A percentile compares a stretch with the other conserved stretches of the same genome.
Conservation (phyloP, 1,140 invertebrate genomes). For the Nixonia krombeini region DNA sequence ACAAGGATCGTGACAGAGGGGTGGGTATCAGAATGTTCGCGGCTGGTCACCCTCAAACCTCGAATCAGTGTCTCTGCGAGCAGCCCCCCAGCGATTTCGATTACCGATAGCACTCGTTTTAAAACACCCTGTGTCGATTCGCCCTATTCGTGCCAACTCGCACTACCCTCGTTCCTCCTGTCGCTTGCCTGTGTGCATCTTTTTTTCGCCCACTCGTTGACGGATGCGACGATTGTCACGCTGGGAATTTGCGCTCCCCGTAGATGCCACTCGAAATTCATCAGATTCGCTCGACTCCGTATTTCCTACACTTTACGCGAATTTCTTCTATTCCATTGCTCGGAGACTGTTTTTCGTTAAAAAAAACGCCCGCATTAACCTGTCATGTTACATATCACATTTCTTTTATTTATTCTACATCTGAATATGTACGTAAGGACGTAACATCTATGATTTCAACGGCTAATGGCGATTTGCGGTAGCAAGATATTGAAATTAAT, state of each 20-base stretch:
- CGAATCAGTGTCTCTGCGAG: constrained; percentile 52
- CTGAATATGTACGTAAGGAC: too few relatives aligned
- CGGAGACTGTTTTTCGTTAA: constrained; percentile 8
- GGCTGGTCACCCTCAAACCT: constrained; percentile 61
- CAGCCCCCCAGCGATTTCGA: constrained; percentile 67
- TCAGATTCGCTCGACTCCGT: constrained; percentile 43
- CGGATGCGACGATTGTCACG: constrained; percentile 65
- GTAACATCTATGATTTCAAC: too few relatives aligned
- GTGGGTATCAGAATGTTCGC: constrained; percentile 61
- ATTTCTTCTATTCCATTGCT: constrained; percentile 23
- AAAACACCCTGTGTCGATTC: constrained; percentile 66
- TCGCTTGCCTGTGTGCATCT: constrained; percentile 28
- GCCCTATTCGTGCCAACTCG: constrained; percentile 48
- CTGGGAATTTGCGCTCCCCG: constrained; percentile 56
- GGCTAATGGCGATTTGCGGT: not conserved
- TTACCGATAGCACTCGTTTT: constrained; percentile 70
- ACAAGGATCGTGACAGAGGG: constrained; percentile 53
- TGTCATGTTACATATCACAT: too few relatives aligned
- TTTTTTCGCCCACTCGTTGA: constrained; percentile 61
- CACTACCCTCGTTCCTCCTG: constrained; percentile 33
- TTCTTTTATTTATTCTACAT: too few relatives aligned
- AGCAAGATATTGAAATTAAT: constrained; percentile 7
- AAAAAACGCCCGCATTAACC: too few relatives aligned
- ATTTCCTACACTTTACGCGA: not conserved
- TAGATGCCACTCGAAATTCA: constrained; percentile 58